Percentiles rank a stretch among this genome's conserved stretches.
Conservation (phyloP, 2,797 vertebrate species). For the Schizothorax lantsangensis region DNA sequence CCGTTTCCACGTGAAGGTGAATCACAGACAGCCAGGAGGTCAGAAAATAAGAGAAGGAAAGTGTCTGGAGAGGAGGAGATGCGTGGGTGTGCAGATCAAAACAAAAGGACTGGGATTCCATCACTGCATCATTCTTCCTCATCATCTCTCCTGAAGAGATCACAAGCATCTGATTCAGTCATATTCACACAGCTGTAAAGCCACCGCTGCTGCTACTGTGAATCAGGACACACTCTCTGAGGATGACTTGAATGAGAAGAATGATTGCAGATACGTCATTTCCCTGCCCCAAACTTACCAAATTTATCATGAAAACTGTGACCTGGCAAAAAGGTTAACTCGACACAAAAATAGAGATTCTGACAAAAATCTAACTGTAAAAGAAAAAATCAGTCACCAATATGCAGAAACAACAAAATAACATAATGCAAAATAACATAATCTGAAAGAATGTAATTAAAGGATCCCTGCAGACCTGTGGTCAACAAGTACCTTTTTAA, state of each 20-base stretch:
- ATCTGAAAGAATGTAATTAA: background rate
- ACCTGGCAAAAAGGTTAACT: too few relatives aligned
- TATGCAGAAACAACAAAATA: background rate
- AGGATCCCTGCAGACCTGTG: background rate
- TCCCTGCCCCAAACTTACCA: background rate
- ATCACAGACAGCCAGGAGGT: constrained; percentile 38
- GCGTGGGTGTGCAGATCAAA: constrained; percentile 16
- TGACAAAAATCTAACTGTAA: background rate
- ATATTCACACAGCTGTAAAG: constrained; percentile 38
- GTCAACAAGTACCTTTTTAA: background rate
- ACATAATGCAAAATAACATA: background rate
- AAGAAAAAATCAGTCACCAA: background rate
- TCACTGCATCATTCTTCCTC: constrained; percentile 52
- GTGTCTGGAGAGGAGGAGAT: background rate
- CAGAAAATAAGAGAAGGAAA: constrained; percentile 30
- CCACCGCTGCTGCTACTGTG: background rate
- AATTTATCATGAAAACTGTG: background rate
- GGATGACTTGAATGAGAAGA: constrained; percentile 23
- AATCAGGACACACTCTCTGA: constrained; percentile 20
- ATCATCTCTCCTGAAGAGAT: constrained; percentile 44
- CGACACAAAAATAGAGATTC: too few relatives aligned
- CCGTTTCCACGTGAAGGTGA: constrained; percentile 24
- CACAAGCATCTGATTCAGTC: constrained; percentile 38
- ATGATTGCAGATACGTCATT: constrained; percentile 16
- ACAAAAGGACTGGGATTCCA: constrained; percentile 44